Conservation (phyloP, 2,113 vertebrate species). For the Planiliza haematocheilus region DNA sequence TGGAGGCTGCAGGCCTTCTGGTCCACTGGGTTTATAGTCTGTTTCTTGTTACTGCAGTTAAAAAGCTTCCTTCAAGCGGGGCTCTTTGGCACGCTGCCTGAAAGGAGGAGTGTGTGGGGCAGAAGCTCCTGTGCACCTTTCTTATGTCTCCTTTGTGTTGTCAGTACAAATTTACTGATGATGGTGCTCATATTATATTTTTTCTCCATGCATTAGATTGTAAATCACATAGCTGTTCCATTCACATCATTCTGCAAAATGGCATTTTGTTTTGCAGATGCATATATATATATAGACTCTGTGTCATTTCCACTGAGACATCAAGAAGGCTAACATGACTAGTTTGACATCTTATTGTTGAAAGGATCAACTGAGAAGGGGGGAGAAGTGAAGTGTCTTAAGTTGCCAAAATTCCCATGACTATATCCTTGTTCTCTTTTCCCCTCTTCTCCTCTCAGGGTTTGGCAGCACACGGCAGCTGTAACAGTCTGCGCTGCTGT, state of each 20-base stretch:
- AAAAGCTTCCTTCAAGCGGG: constrained; percentile 74
- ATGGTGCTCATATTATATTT: constrained; percentile 31
- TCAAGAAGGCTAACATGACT: neutral
- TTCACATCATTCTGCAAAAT: constrained; percentile 23
- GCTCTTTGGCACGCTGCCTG: constrained; percentile 79
- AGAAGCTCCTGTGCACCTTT: constrained; percentile 54
- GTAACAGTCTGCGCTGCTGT: constrained; percentile 80
- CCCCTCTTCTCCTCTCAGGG: constrained; percentile 85
- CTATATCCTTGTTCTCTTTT: constrained; percentile 81
- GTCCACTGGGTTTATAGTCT: constrained; percentile 74
- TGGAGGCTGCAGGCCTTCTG: constrained; percentile 50
- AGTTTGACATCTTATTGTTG: constrained; percentile 40
- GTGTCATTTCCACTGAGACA: neutral
- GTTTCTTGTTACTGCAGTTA: constrained; percentile 86
- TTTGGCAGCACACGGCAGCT: constrained; percentile 82
- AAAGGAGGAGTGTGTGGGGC: constrained; percentile 56
- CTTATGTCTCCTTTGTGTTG: constrained; percentile 58
- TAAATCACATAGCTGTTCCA: neutral
- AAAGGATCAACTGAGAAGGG: constrained; percentile 71
- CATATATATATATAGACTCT: constrained; percentile 9
- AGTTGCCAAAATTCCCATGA: constrained; percentile 74
- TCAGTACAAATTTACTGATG: constrained; percentile 27
- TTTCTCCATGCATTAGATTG: neutral
- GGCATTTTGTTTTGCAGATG: constrained; percentile 12
- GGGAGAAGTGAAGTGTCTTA: constrained; percentile 75